These are phyloP conservation scores for Microcebus jonahi DNA, from an alignment of 2,113 vertebrate genomes.

Conservation along the genomic window DNA sequence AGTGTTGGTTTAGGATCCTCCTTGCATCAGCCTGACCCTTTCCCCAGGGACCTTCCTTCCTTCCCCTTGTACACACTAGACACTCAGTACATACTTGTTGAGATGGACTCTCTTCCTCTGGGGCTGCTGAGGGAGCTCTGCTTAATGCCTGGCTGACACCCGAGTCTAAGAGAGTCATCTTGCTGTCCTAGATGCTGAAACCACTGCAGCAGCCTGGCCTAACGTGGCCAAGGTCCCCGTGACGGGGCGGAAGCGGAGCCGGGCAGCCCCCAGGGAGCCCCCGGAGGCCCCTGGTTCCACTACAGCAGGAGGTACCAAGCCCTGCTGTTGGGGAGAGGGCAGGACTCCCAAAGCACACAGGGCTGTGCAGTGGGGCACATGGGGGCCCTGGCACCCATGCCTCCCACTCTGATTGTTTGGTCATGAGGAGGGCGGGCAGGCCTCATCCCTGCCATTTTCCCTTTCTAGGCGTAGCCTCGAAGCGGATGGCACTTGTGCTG, in stretches of 20 bases:
- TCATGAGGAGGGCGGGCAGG: neutral
- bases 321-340: neutral
- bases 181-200: constrained; percentile 88
- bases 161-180: neutral
- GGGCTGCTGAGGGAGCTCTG: neutral
- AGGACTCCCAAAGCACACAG: neutral
- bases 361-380: neutral
- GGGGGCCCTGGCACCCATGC: neutral
- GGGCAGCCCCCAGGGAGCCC: constrained; percentile 62
- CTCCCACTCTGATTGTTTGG: neutral
- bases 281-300: neutral
- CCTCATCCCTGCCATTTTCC: neutral
- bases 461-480: constrained; percentile 79
- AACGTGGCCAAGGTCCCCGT: constrained; percentile 79
- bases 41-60: accelerated
- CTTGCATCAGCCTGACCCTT: neutral
- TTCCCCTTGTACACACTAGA: neutral
- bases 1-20: neutral
- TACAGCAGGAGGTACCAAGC: constrained; percentile 73
- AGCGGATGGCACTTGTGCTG: constrained; percentile 76
- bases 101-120: neutral
- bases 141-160: neutral
- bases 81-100: neutral
- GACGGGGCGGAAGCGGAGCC: constrained; percentile 78
- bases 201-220: constrained; percentile 92